Base-by-base conservation (phyloP, 2,888 invertebrate genomes). In the Cenopis cana region DNA sequence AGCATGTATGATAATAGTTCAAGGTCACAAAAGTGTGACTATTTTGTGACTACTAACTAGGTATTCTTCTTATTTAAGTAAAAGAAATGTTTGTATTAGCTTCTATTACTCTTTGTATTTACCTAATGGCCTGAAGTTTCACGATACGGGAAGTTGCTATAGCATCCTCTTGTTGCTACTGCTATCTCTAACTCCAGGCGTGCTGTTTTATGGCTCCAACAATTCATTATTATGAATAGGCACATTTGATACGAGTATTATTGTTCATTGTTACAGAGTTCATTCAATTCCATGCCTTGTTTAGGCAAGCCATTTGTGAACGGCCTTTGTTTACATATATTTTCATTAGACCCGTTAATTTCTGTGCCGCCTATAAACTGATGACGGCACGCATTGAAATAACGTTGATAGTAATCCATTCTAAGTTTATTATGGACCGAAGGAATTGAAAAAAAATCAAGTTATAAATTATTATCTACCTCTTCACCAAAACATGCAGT, bases 261-360 rank as follows among this genome's bases (percentile, higher is more conserved):
- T 75, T 77, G 75, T 76, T 79, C 77, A 83, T 83, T 83, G 82
- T 83, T 82, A 75, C 79, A 72, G 74, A 60, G 69, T 81, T 85
- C 84, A 82, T 85, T 86, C 74, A 74, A 86, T 86, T 81, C 82
- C 76, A 78, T 74, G 74, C 82, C 81, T 85, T 85, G 87, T 85
- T 87, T 82, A 86, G 83, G 77, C 74, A 78, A 74, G 72, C 78
- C 84, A 79, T 85, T 82, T 82, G 81, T 76, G 78, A 75, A 75
- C 72, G 75, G 73, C 84, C 81, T 84, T 88, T 86, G 87, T 85
- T 79, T 80, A 80, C 79, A 77, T 77, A 79, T 80, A 77, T 77
- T 81, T 82, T 82, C 82, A 84, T 86, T 84, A 78, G 79, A 78
- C 77, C 11, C 20, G 46, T 66, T 65, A 46, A 66, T 66, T 66